phyloP scores from a whole-genome alignment of 2,113 vertebrate species.

The Paramormyrops kingsleyae region DNA sequence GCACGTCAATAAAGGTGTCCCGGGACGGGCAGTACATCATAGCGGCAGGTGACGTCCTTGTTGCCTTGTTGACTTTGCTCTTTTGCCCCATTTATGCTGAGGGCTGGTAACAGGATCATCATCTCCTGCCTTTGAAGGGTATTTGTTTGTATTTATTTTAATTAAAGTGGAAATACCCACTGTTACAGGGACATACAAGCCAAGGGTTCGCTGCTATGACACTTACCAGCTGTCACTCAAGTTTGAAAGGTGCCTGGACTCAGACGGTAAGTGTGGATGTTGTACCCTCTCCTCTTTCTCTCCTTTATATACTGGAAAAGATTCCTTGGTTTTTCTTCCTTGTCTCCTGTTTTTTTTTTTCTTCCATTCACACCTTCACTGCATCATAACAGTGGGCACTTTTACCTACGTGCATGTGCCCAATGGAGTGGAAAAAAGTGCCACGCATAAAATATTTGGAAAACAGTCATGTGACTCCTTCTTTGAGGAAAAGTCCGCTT shows the following conservation, averaged over 20 bases:
- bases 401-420: not conserved
- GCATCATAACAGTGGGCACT: not conserved
- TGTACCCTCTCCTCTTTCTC: not conserved
- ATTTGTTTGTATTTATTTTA: not conserved
- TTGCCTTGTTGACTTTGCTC: conserved; percentile 20
- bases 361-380: not conserved
- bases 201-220: conserved; percentile 88
- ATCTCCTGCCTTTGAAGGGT: not conserved
- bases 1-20: conserved; percentile 85
- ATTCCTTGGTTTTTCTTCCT: not conserved
- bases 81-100: not conserved
- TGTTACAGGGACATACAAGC: conserved; percentile 85
- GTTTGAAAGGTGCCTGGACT: conserved; percentile 94
- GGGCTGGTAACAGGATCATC: not conserved
- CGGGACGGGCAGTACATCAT: conserved; percentile 91
- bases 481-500: not conserved
- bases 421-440: not conserved
- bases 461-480: not conserved
- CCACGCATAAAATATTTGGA: not conserved
- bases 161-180: not conserved
- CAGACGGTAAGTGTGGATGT: conserved; percentile 69
- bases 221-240: conserved; percentile 92
- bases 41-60: conserved; percentile 71
- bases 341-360: not conserved
- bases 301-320: not conserved